Evolutionary conservation across 1,140 invertebrate genomes (phyloP), one percentile per base, ranked within the genome.

Genomic region (Scaptodrosophila lebanonensis): DNA sequence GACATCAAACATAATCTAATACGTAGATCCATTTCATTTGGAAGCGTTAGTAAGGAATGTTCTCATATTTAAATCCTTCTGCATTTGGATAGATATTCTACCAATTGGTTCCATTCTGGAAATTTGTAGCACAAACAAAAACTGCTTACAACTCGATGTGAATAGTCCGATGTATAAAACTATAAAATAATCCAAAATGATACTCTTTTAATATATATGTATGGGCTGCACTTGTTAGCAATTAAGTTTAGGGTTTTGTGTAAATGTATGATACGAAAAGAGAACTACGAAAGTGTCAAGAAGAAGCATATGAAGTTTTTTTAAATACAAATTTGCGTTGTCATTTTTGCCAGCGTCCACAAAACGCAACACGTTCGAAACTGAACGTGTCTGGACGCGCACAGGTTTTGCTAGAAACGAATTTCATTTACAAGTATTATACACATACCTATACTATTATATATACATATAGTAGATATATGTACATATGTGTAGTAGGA

Each of bases 381-480:
- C n/a, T 4, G 22, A 25, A 25, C 8, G 22, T 25, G 22, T 25
- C 22, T 20, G 12, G 12, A 32, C 8, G 20, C 16, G 29, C 33
- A 63, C 57, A 71, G 72, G 72, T 77, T 77, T 77, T 77, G 72
- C 72, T 71, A 65, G 65, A 79, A 82, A 82, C 73, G 75, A 79
- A 82, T 70, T 76, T 68, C 45, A 16, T 70, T 76, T 65, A 66
- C 48, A 51, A 50, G 25, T 39, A 30, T 59, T 38, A 36, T 60
- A n/a, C n/a, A n/a, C n/a, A n/a, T n/a, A n/a, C 38, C 64, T 67
- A 17, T 42, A 68, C 49, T 71, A 48, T 53, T 49, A 58, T 62
- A 63, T 52, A 33, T 33, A 33, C 12, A 51, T 65, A 73, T 62
- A 69, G 30, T 70, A 54, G 29, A 25, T 49, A 22, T 43, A 17